Conservation (phyloP, 2,797 vertebrate species). For the Euthynnus affinis region DNA sequence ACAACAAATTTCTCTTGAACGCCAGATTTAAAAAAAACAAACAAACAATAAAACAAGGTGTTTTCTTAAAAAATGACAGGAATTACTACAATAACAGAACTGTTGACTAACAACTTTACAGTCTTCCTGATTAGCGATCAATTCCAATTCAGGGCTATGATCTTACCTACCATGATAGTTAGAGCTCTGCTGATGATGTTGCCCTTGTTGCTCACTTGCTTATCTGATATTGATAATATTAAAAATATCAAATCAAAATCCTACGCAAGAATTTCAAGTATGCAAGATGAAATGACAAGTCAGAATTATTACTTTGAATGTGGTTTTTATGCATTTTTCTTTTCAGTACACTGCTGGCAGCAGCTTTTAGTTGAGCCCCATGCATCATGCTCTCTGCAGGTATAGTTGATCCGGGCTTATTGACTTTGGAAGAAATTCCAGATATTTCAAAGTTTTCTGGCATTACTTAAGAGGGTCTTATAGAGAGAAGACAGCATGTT, state of each 20-base stretch:
- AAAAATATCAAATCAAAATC: neutral
- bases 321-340: conserved; percentile 21
- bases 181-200: conserved; percentile 6
- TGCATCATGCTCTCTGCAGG: conserved; percentile 58
- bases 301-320: conserved; percentile 2
- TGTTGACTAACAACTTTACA: neutral
- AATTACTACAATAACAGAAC: conserved; percentile 12
- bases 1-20: neutral
- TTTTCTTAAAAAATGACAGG: neutral
- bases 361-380: conserved; percentile 14
- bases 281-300: neutral
- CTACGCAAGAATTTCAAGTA: conserved; percentile 2
- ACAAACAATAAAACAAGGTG: neutral
- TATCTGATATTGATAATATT: neutral
- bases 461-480: conserved; percentile 57
- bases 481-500: conserved; percentile 51
- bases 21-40: neutral
- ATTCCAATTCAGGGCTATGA: conserved; percentile 5
- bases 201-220: neutral
- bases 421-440: conserved; percentile 64
- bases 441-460: conserved; percentile 68
- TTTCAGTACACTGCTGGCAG: conserved; percentile 1
- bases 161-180: neutral
- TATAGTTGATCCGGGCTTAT: conserved; percentile 64
- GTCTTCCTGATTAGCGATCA: conserved; percentile 27